Conservation (phyloP, 2,797 vertebrate genomes). For the Bovichtus diacanthus region DNA sequence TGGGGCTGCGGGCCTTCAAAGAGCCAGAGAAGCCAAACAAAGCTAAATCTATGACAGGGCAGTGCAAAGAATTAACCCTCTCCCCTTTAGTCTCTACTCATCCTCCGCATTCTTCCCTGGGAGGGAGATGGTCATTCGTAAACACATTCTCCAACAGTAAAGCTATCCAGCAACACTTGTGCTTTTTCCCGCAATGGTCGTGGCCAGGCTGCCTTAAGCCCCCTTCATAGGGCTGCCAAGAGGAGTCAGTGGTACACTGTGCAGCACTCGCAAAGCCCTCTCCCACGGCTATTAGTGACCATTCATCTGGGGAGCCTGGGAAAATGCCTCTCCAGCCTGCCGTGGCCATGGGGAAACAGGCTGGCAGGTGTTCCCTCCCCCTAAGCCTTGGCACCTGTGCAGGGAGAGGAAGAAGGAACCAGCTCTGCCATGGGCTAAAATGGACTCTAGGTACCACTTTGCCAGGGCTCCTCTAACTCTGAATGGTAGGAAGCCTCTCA, state of each 20-base stretch:
- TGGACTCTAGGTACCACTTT: slow-evolving; percentile 64
- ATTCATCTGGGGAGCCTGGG: slow-evolving; percentile 91
- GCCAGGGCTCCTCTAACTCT: slow-evolving; percentile 40
- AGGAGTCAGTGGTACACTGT: slow-evolving; percentile 85
- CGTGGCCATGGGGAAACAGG: slow-evolving; percentile 84
- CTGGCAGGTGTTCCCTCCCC: slow-evolving; percentile 89
- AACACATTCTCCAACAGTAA: slow-evolving; percentile 84
- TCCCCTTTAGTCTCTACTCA: slow-evolving; percentile 47
- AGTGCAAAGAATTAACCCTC: slow-evolving; percentile 40
- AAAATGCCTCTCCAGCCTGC: slow-evolving; percentile 89
- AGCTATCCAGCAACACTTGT: slow-evolving; percentile 87
- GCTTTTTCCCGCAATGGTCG: slow-evolving; percentile 80
- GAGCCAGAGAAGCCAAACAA: slow-evolving; percentile 40
- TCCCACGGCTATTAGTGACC: slow-evolving; percentile 90
- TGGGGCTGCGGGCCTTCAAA: slow-evolving; percentile 9
- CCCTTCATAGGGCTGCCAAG: slow-evolving; percentile 87
- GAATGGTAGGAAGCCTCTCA: slow-evolving; percentile 22
- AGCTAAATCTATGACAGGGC: slow-evolving; percentile 40
- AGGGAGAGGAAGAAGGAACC: slow-evolving; percentile 76
- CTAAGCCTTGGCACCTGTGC: slow-evolving; percentile 84
- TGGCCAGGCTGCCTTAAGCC: slow-evolving; percentile 85
- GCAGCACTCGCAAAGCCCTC: slow-evolving; percentile 87
- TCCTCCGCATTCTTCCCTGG: slow-evolving; percentile 72
- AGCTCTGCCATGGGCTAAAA: slow-evolving; percentile 70
- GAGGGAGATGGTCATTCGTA: slow-evolving; percentile 81